phyloP scores from a whole-genome alignment of 2,113 vertebrate species.

The Centropus unirufus region DNA sequence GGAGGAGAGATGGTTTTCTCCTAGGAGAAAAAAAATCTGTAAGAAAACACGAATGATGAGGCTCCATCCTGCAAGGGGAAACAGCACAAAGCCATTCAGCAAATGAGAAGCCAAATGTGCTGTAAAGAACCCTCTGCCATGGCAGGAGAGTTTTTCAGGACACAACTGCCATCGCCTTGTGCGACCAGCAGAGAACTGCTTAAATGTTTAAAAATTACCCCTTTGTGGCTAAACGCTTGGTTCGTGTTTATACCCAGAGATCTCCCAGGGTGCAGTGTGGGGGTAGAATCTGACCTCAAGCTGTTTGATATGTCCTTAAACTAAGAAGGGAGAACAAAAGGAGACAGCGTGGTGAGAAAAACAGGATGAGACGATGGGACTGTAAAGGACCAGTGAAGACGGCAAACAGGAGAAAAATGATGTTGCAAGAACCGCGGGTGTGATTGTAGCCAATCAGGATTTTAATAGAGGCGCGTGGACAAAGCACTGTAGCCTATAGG shows the following conservation, averaged over 20 bases:
- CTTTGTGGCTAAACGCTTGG: neutral
- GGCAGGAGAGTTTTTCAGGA: constrained; percentile 39
- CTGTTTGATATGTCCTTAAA: too few species aligned
- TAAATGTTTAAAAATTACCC: neutral
- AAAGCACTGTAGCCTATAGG: too few species aligned
- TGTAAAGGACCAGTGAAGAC: too few species aligned
- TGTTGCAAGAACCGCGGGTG: too few species aligned
- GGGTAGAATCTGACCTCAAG: too few species aligned
- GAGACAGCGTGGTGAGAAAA: too few species aligned
- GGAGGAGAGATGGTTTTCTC: constrained; percentile 10
- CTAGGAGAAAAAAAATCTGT: neutral
- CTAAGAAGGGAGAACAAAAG: too few species aligned
- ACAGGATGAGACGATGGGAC: too few species aligned
- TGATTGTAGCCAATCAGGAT: too few species aligned
- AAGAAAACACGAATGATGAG: constrained; percentile 26
- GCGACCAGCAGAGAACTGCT: neutral
- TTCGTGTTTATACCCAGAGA: neutral
- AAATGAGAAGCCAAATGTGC: constrained; percentile 52
- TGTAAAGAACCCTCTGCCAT: constrained; percentile 14
- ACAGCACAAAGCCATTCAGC: constrained; percentile 23
- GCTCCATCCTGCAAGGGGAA: constrained; percentile 20
- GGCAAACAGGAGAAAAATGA: too few species aligned
- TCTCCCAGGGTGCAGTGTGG: neutral
- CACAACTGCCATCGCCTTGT: neutral
- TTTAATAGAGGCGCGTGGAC: too few species aligned